A percentile compares a stretch with the other conserved stretches of the same genome.
Evolutionary conservation across 1,140 invertebrate genomes (phyloP).

Genomic region (Nymphalis io): DNA sequence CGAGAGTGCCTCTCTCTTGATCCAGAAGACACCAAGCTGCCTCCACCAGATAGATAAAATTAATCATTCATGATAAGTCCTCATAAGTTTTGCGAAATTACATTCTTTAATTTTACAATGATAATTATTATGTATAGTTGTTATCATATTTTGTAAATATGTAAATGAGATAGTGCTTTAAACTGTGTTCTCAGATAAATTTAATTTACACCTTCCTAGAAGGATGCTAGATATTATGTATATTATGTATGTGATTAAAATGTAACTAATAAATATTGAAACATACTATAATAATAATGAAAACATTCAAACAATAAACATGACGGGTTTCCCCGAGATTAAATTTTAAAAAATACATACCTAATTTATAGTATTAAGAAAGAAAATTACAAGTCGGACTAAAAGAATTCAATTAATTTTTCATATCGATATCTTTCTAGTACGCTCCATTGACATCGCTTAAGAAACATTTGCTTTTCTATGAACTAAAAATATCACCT

Average conservation of each 20-base stretch:
- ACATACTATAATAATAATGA: background rate
- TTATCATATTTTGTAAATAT: conserved; percentile 72
- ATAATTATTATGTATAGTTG: conserved; percentile 52
- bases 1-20: conserved; percentile 91
- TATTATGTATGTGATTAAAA: conserved; percentile 7
- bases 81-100: conserved; percentile 21
- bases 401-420: conserved; percentile 14
- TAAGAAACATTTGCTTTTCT: conserved; percentile 39
- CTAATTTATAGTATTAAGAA: conserved; percentile 6
- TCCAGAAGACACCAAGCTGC: conserved; percentile 83
- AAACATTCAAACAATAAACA: conserved; percentile 1
- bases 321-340: background rate
- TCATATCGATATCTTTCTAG: conserved; percentile 24
- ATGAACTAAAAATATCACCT: conserved; percentile 29
- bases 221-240: conserved; percentile 31
- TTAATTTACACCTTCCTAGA: conserved; percentile 46
- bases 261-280: background rate
- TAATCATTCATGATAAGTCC: conserved; percentile 22
- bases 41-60: conserved; percentile 79
- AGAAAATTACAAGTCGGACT: conserved; percentile 6
- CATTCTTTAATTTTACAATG: conserved; percentile 29
- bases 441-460: conserved; percentile 33
- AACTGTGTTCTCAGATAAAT: conserved; percentile 69
- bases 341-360: conserved; percentile 8
- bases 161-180: conserved; percentile 77